Conservation (phyloP, 2,113 vertebrate genomes). For the Sprattus sprattus region DNA sequence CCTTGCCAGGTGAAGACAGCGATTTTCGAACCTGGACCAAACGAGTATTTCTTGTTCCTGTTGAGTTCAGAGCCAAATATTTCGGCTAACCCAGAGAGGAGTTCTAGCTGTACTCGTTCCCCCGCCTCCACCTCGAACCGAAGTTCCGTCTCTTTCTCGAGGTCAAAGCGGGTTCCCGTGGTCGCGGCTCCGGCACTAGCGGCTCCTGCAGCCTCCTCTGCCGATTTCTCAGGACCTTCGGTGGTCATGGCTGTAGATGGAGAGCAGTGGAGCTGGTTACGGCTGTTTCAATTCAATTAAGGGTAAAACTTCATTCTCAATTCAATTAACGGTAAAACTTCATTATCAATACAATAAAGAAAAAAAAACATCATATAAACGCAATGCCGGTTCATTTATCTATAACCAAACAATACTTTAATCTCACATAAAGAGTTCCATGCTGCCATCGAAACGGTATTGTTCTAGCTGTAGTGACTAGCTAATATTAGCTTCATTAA, state of each 20-base stretch:
- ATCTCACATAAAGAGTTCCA: not conserved
- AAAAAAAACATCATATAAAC: not conserved
- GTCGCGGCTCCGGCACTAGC: constrained; percentile 52
- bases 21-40: constrained; percentile 90
- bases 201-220: constrained; percentile 67
- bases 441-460: not conserved
- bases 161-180: constrained; percentile 80
- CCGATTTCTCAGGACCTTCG: constrained; percentile 64
- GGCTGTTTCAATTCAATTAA: not conserved
- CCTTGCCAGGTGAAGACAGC: constrained; percentile 98
- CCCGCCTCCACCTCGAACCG: constrained; percentile 92
- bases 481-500: not conserved
- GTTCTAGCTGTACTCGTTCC: constrained; percentile 86
- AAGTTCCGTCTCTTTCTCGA: constrained; percentile 95
- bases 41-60: constrained; percentile 92
- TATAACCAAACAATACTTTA: not conserved
- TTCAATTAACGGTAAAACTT: no score
- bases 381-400: not conserved
- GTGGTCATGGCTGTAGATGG: constrained; percentile 64
- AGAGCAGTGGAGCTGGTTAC: not conserved
- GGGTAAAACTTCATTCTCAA: not conserved
- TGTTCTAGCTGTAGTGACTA: not conserved
- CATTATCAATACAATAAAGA: not conserved
- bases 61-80: constrained; percentile 95
- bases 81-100: constrained; percentile 89